A percentile compares a stretch with the other conserved stretches of the same genome.
phyloP scores from a whole-genome alignment of 2,888 invertebrate species.

The Plagodis pulveraria region DNA sequence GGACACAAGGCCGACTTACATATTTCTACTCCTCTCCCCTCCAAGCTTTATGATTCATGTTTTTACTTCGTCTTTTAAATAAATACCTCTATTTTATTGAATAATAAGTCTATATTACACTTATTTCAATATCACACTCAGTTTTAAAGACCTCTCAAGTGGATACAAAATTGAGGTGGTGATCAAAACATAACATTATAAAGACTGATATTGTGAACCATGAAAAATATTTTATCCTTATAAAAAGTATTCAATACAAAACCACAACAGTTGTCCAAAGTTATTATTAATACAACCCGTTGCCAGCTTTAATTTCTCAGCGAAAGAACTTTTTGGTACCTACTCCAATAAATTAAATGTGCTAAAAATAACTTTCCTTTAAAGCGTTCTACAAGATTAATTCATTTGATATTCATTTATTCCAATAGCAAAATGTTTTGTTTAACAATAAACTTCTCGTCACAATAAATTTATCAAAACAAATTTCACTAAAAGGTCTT shows the following conservation, averaged over 20 bases:
- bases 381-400: slow-evolving; percentile 36
- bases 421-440: slow-evolving; percentile 47
- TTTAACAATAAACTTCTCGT: slow-evolving; percentile 48
- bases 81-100: no score
- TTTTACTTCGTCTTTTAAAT: no score
- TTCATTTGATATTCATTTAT: slow-evolving; percentile 45
- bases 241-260: background rate
- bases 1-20: no score
- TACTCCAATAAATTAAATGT: slow-evolving; percentile 24
- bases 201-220: no score
- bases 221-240: no score
- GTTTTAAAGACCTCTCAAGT: no score
- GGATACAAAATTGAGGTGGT: no score
- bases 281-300: background rate
- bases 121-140: no score
- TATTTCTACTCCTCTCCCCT: no score
- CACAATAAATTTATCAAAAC: slow-evolving; percentile 57
- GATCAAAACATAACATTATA: no score
- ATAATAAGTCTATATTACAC: no score
- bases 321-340: slow-evolving; percentile 23
- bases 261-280: background rate
- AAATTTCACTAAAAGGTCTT: slow-evolving; percentile 49
- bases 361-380: slow-evolving; percentile 22
- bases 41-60: no score
- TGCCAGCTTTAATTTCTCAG: slow-evolving; percentile 8